Evolutionary conservation across 2,113 vertebrate genomes (phyloP).

Genomic region (Platycercus adscitus): DNA sequence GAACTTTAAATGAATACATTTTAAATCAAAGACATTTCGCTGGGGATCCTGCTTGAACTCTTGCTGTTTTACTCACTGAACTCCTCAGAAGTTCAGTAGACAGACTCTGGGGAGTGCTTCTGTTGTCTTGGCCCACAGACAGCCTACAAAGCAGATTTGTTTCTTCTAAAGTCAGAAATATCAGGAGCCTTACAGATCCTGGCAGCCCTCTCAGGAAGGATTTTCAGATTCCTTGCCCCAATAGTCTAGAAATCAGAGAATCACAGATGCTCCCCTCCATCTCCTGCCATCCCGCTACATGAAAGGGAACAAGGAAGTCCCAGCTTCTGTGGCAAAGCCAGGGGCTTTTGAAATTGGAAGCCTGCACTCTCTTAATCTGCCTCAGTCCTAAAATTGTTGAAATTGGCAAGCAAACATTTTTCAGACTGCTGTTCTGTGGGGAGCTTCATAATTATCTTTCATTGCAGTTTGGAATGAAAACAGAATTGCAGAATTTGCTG

Average conservation of each 20-base stretch:
- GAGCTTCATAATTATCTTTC: not conserved
- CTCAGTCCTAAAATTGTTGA: not conserved
- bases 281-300: not conserved
- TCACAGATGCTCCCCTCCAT: not conserved
- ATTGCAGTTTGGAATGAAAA: not conserved
- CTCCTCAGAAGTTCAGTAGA: not conserved
- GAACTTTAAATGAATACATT: not conserved
- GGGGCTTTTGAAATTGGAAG: not conserved
- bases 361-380: not conserved
- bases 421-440: not conserved
- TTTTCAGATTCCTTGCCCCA: not conserved
- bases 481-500: not conserved
- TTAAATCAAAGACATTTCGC: not conserved
- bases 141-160: not conserved
- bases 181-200: not conserved
- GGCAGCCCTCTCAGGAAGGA: not conserved
- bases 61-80: not conserved
- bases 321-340: not conserved
- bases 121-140: not conserved
- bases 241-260: not conserved
- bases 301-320: not conserved
- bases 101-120: not conserved
- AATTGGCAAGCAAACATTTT: not conserved
- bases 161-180: not conserved
- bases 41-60: not conserved